A percentile compares a stretch with the other conserved stretches of the same genome.
Conservation (phyloP, 2,113 vertebrate genomes). For the Epinephelus cyanopodus region DNA sequence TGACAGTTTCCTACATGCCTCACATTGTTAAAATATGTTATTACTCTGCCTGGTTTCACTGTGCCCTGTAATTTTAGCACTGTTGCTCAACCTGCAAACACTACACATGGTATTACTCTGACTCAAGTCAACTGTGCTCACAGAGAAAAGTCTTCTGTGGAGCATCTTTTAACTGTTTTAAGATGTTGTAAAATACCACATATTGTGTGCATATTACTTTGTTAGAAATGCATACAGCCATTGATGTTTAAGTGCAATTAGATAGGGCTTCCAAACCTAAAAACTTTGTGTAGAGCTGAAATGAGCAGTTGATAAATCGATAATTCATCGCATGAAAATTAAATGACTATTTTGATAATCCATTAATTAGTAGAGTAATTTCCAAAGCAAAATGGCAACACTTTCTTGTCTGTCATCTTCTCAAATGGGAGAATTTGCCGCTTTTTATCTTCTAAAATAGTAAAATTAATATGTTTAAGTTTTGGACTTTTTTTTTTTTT, state of each 20-base stretch:
- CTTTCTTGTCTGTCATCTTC: background rate
- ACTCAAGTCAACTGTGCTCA: background rate
- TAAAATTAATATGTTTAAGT: background rate
- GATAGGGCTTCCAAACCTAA: background rate
- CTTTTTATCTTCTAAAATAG: background rate
- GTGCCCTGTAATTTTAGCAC: conserved; percentile 62
- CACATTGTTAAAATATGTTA: conserved; percentile 60
- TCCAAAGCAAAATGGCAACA: background rate
- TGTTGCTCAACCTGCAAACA: conserved; percentile 52
- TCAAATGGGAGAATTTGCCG: background rate
- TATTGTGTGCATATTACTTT: background rate
- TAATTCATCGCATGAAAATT: background rate
- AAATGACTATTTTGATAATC: too few species aligned
- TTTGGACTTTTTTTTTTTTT: background rate
- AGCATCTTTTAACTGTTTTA: background rate
- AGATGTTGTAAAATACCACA: background rate
- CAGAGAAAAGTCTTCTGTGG: background rate
- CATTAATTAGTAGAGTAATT: background rate
- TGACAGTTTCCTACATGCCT: conserved; percentile 58
- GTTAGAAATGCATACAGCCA: background rate
- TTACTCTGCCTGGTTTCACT: conserved; percentile 30
- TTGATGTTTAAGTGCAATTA: too few species aligned
- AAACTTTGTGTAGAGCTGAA: background rate
- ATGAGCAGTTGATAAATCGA: background rate
- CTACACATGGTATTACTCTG: background rate